These are phyloP conservation scores for Gasterosteus aculeatus DNA, from an alignment of 2,113 vertebrate genomes.

Conservation along the genomic window DNA sequence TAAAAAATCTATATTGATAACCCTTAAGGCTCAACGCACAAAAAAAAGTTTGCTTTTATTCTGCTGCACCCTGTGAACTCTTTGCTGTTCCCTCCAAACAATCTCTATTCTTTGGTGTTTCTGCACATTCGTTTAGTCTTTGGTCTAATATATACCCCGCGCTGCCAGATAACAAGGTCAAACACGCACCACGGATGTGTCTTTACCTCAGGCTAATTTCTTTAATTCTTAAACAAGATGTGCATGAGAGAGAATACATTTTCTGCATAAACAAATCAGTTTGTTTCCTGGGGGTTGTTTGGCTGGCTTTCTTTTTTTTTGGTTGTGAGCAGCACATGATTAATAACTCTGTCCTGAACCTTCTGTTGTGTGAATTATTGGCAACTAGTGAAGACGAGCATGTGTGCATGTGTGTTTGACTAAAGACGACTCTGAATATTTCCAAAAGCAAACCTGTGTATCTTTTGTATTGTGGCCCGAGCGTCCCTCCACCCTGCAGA, in stretches of 20 bases:
- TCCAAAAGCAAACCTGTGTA: constrained; percentile 20
- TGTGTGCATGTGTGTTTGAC: constrained; percentile 2
- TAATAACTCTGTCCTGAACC: constrained; percentile 63
- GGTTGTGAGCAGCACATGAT: constrained; percentile 57
- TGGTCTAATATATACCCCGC: constrained; percentile 4
- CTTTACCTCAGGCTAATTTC: constrained; percentile 60
- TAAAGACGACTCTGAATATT: constrained; percentile 3
- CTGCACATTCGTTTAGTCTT: constrained; percentile 31
- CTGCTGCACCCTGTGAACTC: background rate
- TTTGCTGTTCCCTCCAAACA: constrained; percentile 13
- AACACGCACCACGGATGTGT: constrained; percentile 28
- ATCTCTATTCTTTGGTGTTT: constrained; percentile 11
- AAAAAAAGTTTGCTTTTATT: constrained; percentile 8
- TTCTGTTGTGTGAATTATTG: constrained; percentile 66
- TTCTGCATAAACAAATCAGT: constrained; percentile 68
- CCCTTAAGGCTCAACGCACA: constrained; percentile 1
- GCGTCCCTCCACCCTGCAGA: constrained; percentile 38
- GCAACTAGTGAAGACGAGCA: constrained; percentile 39
- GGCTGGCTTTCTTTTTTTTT: constrained; percentile 31
- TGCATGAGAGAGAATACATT: constrained; percentile 71
- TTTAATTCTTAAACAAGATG: constrained; percentile 72
- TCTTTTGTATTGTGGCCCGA: constrained; percentile 39
- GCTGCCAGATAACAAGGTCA: constrained; percentile 52
- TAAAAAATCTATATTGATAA: constrained; percentile 14
- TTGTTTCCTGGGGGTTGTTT: constrained; percentile 64